Conservation (phyloP, 2,113 vertebrate genomes). For the Hiodon tergisus region DNA sequence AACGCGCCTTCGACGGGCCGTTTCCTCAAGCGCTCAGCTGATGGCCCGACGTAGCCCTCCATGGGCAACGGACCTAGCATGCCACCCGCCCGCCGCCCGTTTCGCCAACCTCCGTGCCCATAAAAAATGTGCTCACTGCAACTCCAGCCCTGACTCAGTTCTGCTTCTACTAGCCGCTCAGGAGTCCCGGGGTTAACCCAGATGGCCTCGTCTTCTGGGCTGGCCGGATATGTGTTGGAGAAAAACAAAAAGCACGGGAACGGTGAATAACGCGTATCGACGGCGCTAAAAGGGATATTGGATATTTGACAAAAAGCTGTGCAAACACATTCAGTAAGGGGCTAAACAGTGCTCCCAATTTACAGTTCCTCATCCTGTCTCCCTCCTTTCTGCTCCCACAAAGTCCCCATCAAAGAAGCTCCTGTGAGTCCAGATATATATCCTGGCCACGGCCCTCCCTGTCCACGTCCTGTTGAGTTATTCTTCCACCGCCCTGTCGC, state of each 20-base stretch:
- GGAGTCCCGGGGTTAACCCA: background rate
- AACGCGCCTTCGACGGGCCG: too few species aligned
- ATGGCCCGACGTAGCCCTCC: too few species aligned
- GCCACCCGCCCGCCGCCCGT: too few species aligned
- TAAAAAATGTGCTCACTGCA: background rate
- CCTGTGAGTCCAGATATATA: slow-evolving; percentile 55
- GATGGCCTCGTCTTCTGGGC: background rate
- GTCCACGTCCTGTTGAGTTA: slow-evolving; percentile 60
- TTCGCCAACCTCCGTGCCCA: too few species aligned
- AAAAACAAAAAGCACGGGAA: too few species aligned
- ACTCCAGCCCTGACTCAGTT: background rate
- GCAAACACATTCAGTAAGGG: too few species aligned
- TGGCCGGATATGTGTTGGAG: too few species aligned
- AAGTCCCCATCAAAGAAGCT: slow-evolving; percentile 48
- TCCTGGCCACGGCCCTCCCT: slow-evolving; percentile 43
- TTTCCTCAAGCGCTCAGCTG: too few species aligned
- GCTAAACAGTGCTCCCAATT: background rate
- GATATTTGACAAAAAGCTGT: too few species aligned
- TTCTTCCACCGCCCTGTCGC: slow-evolving; percentile 49
- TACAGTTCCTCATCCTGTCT: background rate
- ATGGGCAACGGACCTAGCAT: too few species aligned
- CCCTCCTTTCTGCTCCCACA: slow-evolving; percentile 29
- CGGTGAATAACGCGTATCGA: too few species aligned
- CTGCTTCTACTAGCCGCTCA: background rate
- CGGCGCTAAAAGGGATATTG: too few species aligned